phyloP scores from a whole-genome alignment of 2,113 vertebrate genomes.

The Lichenostomus cassidix region DNA sequence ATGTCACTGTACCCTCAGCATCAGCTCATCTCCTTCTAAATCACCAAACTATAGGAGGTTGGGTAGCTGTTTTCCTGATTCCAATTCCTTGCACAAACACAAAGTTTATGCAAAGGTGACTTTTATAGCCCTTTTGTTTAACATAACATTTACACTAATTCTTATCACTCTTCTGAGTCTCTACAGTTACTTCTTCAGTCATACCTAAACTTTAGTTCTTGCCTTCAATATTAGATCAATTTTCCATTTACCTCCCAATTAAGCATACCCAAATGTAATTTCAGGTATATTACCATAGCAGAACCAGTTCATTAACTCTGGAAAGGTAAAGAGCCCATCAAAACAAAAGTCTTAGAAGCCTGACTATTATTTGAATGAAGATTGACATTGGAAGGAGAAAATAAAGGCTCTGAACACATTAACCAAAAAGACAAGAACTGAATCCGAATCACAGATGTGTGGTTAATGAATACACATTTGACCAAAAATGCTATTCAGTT shows the following conservation, averaged over 20 bases:
- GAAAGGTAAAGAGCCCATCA: not conserved
- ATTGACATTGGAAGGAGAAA: not conserved
- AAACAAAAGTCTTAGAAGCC: not conserved
- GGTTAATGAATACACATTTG: not conserved
- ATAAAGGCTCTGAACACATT: not conserved
- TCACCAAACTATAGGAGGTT: not conserved
- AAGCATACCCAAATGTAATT: not conserved
- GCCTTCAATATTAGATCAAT: not conserved
- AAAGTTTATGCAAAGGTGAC: not conserved
- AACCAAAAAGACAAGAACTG: not conserved
- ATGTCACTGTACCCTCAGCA: not conserved
- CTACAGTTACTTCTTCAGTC: not conserved
- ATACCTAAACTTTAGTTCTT: not conserved
- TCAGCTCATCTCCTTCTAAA: not conserved
- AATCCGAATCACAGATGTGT: not conserved
- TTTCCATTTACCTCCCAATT: not conserved
- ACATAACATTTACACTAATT: not conserved
- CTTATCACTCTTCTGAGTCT: not conserved
- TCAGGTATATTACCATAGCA: not conserved
- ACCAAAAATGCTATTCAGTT: not conserved
- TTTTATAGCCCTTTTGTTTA: not conserved
- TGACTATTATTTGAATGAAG: not conserved
- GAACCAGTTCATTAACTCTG: not conserved
- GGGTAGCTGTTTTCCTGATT: not conserved
- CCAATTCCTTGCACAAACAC: not conserved